phyloP scores from a whole-genome alignment of 2,888 invertebrate genomes.

The Uloborus plumipes region DNA sequence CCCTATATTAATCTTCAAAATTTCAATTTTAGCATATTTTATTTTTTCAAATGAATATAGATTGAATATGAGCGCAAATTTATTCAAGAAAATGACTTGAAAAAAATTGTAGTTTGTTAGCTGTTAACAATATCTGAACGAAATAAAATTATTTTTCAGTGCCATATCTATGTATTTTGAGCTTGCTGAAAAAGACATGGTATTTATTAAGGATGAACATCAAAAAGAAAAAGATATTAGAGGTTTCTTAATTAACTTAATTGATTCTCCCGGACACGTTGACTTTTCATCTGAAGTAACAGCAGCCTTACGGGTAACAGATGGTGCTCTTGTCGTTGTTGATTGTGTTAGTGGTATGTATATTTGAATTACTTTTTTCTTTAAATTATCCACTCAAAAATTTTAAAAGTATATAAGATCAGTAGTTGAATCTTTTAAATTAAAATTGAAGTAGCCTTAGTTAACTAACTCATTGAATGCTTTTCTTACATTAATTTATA shows the following conservation, averaged over 20 bases:
- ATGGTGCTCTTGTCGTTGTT: constrained; percentile 99
- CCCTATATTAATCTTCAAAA: too few relatives aligned
- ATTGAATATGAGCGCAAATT: too few relatives aligned
- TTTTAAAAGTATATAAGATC: too few relatives aligned
- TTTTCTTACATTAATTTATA: too few relatives aligned
- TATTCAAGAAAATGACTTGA: too few relatives aligned
- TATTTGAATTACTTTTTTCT: background rate
- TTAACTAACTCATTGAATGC: too few relatives aligned
- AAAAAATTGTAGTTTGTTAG: too few relatives aligned
- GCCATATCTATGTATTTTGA: constrained; percentile 99
- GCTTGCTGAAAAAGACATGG: constrained; percentile 92
- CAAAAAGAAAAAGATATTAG: constrained; percentile 90
- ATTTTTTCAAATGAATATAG: too few relatives aligned
- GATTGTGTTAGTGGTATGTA: constrained; percentile 96
- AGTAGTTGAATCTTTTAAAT: too few relatives aligned
- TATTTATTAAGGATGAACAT: constrained; percentile 90
- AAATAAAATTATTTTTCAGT: constrained; percentile 75
- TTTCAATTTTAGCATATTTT: too few relatives aligned
- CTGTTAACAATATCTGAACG: background rate
- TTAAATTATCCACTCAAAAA: too few relatives aligned
- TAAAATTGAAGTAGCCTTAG: too few relatives aligned
- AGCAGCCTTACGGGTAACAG: constrained; percentile 99
- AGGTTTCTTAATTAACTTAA: constrained; percentile 99
- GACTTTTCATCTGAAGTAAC: constrained; percentile 99
- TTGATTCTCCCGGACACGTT: constrained; percentile 99